Evolutionary conservation across 1,140 invertebrate species (phyloP).

Genomic region (Anadara kagoshimensis): DNA sequence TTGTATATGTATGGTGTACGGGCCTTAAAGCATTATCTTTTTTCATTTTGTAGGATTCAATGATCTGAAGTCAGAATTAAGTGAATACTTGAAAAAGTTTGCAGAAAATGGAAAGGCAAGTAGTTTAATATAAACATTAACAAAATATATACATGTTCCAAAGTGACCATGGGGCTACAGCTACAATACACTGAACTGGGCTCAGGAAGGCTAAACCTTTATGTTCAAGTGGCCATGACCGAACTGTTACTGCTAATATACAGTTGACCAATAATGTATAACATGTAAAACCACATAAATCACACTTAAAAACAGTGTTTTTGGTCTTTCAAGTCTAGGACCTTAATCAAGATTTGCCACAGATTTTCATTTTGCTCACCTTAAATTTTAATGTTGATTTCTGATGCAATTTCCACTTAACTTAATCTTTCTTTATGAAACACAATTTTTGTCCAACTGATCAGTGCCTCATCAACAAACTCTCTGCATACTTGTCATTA

Average conservation of each 20-base stretch:
- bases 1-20: too few species aligned
- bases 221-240: neutral
- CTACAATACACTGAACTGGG: neutral
- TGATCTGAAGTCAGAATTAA: slow-evolving; percentile 88
- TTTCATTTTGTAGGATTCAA: slow-evolving; percentile 85
- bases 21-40: neutral
- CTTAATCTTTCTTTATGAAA: too few species aligned
- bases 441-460: too few species aligned
- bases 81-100: slow-evolving; percentile 90
- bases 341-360: too few species aligned
- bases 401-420: too few species aligned
- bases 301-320: slow-evolving; percentile 1
- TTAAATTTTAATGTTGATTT: too few species aligned
- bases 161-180: too few species aligned
- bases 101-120: slow-evolving; percentile 78
- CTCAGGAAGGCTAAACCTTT: neutral
- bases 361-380: too few species aligned
- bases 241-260: neutral
- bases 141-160: too few species aligned
- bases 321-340: neutral
- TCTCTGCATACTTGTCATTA: too few species aligned
- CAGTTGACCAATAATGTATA: neutral
- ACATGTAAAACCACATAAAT: neutral
- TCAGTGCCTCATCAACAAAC: too few species aligned
- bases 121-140: too few species aligned